A percentile compares a stretch with the other conserved stretches of the same genome.
Evolutionary conservation across 2,888 invertebrate species (phyloP).

Genomic region (Allolobophora icterica): DNA sequence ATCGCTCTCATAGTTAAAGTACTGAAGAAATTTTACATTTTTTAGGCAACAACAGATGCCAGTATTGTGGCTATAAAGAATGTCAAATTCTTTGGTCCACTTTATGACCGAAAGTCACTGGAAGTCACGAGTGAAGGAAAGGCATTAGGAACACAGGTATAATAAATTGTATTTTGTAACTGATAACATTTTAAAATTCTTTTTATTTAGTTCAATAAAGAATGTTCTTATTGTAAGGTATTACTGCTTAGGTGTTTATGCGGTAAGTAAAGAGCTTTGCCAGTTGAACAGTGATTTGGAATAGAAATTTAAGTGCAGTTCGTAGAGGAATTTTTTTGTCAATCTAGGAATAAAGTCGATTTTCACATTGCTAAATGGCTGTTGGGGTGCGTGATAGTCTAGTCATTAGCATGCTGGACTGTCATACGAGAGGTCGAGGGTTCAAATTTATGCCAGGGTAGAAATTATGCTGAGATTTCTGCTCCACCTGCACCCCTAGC

Average conservation of each 20-base stretch:
- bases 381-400: no score
- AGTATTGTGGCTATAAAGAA: constrained; percentile 15
- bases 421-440: no score
- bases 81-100: constrained; percentile 20
- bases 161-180: neutral
- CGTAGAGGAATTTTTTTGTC: neutral
- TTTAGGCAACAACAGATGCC: constrained; percentile 2
- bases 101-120: constrained; percentile 2
- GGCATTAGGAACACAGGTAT: neutral
- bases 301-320: neutral
- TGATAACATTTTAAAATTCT: neutral
- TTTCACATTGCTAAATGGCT: neutral
- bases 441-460: no score
- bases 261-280: neutral
- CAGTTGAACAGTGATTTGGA: neutral
- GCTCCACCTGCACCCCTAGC: no score
- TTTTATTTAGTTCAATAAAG: neutral
- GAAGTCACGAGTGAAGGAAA: constrained; percentile 19
- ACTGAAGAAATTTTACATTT: neutral
- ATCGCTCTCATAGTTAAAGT: no score
- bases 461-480: no score
- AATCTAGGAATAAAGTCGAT: neutral
- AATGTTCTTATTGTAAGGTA: neutral
- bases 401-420: no score
- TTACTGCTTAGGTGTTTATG: neutral